Percentiles rank a stretch among this genome's conserved stretches.
phyloP scores from a whole-genome alignment of 2,113 vertebrate genomes.

The Athene cunicularia region DNA sequence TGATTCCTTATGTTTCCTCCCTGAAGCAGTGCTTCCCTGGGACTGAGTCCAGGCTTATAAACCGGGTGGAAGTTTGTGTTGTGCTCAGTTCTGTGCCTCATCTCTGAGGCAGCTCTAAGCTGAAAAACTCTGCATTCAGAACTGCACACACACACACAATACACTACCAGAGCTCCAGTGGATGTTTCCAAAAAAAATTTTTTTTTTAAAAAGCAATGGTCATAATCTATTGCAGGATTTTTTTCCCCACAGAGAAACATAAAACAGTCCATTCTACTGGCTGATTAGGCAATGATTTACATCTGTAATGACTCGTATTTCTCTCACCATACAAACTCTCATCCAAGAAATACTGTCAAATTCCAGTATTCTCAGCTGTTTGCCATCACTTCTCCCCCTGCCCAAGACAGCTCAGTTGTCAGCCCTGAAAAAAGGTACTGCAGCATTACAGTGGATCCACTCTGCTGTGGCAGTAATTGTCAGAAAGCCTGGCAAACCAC shows the following conservation, averaged over 20 bases:
- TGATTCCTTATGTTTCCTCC: neutral
- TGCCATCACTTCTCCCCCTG: neutral
- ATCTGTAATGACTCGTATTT: neutral
- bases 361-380: neutral
- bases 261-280: neutral
- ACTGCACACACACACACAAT: neutral
- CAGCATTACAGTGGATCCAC: neutral
- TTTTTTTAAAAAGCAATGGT: neutral
- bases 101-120: neutral
- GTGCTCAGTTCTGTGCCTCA: neutral
- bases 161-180: neutral
- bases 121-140: neutral
- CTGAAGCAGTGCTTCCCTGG: neutral
- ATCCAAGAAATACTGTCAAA: neutral
- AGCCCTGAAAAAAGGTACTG: neutral
- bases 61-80: rapidly evolving
- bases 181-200: neutral
- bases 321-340: neutral
- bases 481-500: neutral
- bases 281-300: neutral
- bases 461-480: neutral
- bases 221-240: neutral
- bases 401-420: neutral
- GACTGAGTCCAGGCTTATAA: neutral
- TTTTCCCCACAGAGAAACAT: neutral